These are phyloP conservation scores for Clangula hyemalis DNA, from an alignment of 2,797 vertebrate genomes.

Conservation along the genomic window DNA sequence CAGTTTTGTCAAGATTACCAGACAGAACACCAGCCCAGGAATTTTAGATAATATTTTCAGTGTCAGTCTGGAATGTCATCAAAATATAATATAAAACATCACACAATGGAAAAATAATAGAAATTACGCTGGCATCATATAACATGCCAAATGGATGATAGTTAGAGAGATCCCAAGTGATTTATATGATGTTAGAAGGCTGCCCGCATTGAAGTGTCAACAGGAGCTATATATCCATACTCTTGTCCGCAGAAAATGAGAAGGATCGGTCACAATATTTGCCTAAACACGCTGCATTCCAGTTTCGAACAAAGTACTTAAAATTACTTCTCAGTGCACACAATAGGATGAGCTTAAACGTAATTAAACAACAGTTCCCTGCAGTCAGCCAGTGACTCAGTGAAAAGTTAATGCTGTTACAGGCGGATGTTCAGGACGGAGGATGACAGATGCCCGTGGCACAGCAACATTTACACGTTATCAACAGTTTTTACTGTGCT, in stretches of 20 bases:
- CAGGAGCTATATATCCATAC: not conserved
- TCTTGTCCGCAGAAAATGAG: not conserved
- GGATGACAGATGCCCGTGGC: not conserved
- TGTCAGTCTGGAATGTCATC: not conserved
- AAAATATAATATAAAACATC: not conserved
- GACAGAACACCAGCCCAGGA: not conserved
- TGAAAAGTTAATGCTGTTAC: not conserved
- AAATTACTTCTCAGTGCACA: not conserved
- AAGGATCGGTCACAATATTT: not conserved
- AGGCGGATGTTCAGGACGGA: not conserved
- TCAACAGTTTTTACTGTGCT: not conserved
- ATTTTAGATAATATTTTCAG: not conserved
- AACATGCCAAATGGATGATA: slow-evolving; percentile 3
- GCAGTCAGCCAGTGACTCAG: not conserved
- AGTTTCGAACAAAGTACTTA: slow-evolving; percentile 13
- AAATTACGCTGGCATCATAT: not conserved
- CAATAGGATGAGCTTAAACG: not conserved
- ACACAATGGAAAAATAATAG: slow-evolving; percentile 22
- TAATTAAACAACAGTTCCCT: slow-evolving; percentile 15
- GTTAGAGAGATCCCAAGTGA: not conserved
- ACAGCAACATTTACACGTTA: not conserved
- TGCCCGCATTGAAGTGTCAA: not conserved
- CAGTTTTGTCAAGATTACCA: not conserved
- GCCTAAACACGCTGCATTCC: slow-evolving; percentile 41
- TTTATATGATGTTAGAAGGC: not conserved